Percentiles rank a stretch among this genome's conserved stretches.
Evolutionary conservation across 2,888 invertebrate species (phyloP).

Genomic region (Leptinotarsa juncta): DNA sequence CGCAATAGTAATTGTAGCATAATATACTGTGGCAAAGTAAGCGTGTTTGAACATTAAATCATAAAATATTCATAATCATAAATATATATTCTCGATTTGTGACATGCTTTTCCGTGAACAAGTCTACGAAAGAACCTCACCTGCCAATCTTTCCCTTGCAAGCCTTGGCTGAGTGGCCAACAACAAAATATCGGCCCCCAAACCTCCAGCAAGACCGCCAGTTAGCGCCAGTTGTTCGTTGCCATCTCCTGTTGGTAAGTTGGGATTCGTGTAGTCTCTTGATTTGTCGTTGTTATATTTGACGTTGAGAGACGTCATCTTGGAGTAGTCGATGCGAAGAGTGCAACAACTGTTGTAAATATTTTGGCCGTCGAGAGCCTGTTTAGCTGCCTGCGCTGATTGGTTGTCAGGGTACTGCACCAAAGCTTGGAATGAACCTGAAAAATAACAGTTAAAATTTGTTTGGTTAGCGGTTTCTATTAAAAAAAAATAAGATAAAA

Average conservation of each 20-base stretch:
- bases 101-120: too few relatives aligned
- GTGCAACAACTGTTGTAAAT: conserved; percentile 99
- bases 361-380: conserved; percentile 97
- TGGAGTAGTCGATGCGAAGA: conserved; percentile 98
- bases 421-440: conserved; percentile 97
- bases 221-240: conserved; percentile 71
- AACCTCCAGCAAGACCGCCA: conserved; percentile 68
- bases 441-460: conserved; percentile 58
- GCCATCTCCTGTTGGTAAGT: conserved; percentile 96
- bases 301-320: conserved; percentile 97
- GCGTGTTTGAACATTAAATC: too few relatives aligned
- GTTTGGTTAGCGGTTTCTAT: neutral
- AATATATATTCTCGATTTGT: too few relatives aligned
- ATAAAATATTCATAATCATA: too few relatives aligned
- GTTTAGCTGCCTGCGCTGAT: conserved; percentile 97
- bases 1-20: too few relatives aligned
- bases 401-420: conserved; percentile 98
- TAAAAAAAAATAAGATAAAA: too few relatives aligned
- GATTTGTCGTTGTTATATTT: conserved; percentile 99
- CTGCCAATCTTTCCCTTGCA: conserved; percentile 70
- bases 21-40: too few relatives aligned
- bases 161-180: conserved; percentile 68
- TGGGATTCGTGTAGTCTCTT: conserved; percentile 98
- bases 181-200: conserved; percentile 75
- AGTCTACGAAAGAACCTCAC: conserved; percentile 49